Conservation (phyloP, 1,140 invertebrate genomes). For the Heliothis virescens region DNA sequence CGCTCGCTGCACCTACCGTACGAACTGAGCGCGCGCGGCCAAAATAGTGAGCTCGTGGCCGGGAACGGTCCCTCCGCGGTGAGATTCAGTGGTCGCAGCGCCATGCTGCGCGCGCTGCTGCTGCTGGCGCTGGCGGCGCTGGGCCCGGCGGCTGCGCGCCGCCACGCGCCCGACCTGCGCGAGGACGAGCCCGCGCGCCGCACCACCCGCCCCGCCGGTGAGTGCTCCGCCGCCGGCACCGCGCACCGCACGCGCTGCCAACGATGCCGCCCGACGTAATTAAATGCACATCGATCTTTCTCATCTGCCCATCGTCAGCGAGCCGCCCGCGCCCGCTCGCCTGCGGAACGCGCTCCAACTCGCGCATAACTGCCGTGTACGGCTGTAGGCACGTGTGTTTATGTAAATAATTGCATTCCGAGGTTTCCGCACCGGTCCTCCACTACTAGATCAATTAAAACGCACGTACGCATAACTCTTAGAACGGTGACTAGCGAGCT, state of each 20-base stretch:
- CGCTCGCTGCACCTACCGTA: conserved; percentile 62
- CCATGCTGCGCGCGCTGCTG: conserved; percentile 73
- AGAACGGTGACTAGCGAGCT: conserved; percentile 49
- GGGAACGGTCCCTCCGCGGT: conserved; percentile 63
- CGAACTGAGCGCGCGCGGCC: conserved; percentile 67
- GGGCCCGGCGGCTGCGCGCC: conserved; percentile 69
- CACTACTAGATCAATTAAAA: conserved; percentile 65
- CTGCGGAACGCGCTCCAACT: background rate
- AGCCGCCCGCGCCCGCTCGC: conserved; percentile 15
- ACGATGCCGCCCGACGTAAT: conserved; percentile 54
- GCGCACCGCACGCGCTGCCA: conserved; percentile 39
- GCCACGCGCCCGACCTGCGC: conserved; percentile 77
- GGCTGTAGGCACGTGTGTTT: conserved; percentile 64
- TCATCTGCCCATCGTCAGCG: conserved; percentile 43
- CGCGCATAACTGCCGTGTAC: conserved; percentile 18
- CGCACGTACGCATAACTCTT: conserved; percentile 51
- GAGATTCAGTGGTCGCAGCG: conserved; percentile 66
- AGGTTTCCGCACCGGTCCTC: conserved; percentile 58
- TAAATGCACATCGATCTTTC: conserved; percentile 58
- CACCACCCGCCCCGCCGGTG: conserved; percentile 79
- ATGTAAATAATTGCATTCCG: conserved; percentile 75
- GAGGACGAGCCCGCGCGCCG: conserved; percentile 82
- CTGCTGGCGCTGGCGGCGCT: conserved; percentile 71
- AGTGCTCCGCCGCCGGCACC: conserved; percentile 53
- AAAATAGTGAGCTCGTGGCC: conserved; percentile 82